Percentiles rank a stretch among this genome's conserved stretches.
These are phyloP conservation scores for Habrosyne pyritoides DNA, from an alignment of 2,888 invertebrate species.

Conservation along the genomic window DNA sequence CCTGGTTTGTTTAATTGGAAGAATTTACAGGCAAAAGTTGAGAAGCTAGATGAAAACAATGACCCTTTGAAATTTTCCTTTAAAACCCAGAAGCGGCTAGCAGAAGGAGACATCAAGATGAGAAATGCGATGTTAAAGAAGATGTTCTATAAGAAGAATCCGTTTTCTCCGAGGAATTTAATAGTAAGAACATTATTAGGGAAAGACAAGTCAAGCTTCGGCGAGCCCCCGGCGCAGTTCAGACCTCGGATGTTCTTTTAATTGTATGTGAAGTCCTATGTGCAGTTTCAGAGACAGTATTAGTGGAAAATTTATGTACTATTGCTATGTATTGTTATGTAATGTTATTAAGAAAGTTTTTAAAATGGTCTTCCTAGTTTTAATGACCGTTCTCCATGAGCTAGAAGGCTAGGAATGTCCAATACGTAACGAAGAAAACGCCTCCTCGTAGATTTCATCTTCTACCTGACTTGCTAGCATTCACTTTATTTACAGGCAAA, in stretches of 20 bases:
- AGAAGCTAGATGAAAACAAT: slow-evolving; percentile 23
- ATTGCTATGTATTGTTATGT: slow-evolving; percentile 20
- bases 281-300: slow-evolving; percentile 26
- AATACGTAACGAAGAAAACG: too few species aligned
- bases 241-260: slow-evolving; percentile 62
- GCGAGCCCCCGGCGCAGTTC: slow-evolving; percentile 49
- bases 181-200: slow-evolving; percentile 65
- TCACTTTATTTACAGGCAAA: too few species aligned
- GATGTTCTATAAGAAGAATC: slow-evolving; percentile 68
- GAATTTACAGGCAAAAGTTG: slow-evolving; percentile 46
- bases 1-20: slow-evolving; percentile 55
- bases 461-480: too few species aligned
- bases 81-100: slow-evolving; percentile 58
- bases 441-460: too few species aligned
- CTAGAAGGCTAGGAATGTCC: too few species aligned
- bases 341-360: slow-evolving; percentile 33
- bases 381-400: slow-evolving; percentile 7
- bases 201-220: slow-evolving; percentile 62
- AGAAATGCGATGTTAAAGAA: slow-evolving; percentile 66
- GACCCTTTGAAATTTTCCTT: slow-evolving; percentile 48
- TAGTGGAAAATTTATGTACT: slow-evolving; percentile 32
- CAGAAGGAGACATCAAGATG: slow-evolving; percentile 59
- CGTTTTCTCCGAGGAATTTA: slow-evolving; percentile 68
- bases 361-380: slow-evolving; percentile 16
- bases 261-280: slow-evolving; percentile 28